phyloP scores from a whole-genome alignment of 2,113 vertebrate genomes.

The Amblyopsis rosae region DNA sequence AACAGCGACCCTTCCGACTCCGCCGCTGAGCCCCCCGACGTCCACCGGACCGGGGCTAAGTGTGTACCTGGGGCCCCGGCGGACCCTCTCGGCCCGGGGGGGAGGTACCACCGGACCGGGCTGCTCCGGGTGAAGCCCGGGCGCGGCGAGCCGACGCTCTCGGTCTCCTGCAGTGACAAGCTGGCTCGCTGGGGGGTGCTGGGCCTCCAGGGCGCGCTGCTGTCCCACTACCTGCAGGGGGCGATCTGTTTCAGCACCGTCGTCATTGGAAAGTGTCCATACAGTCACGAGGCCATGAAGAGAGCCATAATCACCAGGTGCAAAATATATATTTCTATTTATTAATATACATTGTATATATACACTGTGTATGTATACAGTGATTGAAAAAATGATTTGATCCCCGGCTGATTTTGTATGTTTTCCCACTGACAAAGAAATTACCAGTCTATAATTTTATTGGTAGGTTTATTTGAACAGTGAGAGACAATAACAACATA shows the following conservation, averaged over 20 bases:
- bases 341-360: no score
- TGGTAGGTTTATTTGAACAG: no score
- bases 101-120: conserved; percentile 82
- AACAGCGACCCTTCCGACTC: background rate
- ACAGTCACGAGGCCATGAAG: conserved; percentile 79
- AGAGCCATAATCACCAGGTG: conserved; percentile 85
- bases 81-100: conserved; percentile 78
- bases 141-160: conserved; percentile 86
- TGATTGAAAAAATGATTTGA: no score
- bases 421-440: no score
- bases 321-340: background rate
- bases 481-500: no score
- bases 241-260: conserved; percentile 84
- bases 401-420: no score
- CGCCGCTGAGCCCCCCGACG: conserved; percentile 61
- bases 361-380: no score
- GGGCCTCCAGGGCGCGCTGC: conserved; percentile 91
- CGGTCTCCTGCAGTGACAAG: conserved; percentile 96
- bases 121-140: conserved; percentile 89
- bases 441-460: no score
- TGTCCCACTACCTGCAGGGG: conserved; percentile 88
- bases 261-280: conserved; percentile 87
- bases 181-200: conserved; percentile 80
- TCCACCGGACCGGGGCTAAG: conserved; percentile 92
- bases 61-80: conserved; percentile 80